These are phyloP conservation scores for Xiphorhynchus erythropygius DNA, from an alignment of 2,797 vertebrate genomes.

Conservation along the genomic window DNA sequence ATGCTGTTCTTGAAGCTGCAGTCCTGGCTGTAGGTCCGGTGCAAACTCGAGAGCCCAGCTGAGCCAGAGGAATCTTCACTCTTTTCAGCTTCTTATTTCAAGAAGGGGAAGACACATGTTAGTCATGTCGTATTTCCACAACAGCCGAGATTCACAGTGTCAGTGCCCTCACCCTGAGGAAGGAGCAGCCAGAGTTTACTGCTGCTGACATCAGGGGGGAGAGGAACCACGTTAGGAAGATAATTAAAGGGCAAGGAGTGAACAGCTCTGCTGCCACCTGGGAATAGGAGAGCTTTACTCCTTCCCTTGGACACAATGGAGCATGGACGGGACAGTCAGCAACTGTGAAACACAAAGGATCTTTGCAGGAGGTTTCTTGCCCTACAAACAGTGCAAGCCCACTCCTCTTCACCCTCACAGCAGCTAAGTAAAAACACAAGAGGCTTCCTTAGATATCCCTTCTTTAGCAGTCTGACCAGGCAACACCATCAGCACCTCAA, in stretches of 20 bases:
- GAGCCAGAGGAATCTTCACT: constrained; percentile 88
- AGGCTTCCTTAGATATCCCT: neutral
- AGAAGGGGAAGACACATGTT: neutral
- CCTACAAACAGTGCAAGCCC: neutral
- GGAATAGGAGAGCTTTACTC: neutral
- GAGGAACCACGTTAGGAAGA: neutral
- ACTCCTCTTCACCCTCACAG: neutral
- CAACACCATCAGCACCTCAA: neutral
- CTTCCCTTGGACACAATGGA: neutral
- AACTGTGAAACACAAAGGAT: neutral
- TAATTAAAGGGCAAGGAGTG: neutral
- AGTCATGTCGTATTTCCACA: neutral
- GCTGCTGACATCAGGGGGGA: neutral
- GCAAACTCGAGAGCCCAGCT: constrained; percentile 85
- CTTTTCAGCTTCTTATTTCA: constrained; percentile 91
- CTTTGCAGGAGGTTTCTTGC: neutral
- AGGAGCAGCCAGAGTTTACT: neutral
- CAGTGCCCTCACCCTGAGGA: neutral
- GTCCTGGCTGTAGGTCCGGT: constrained; percentile 96
- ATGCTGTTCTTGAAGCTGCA: constrained; percentile 98
- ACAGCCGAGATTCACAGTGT: neutral
- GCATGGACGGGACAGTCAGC: neutral
- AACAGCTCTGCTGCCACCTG: neutral
- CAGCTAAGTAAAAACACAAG: neutral
- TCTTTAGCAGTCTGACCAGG: neutral